Base-by-base conservation (phyloP, 2,113 vertebrate species). In the Prinia subflava region DNA sequence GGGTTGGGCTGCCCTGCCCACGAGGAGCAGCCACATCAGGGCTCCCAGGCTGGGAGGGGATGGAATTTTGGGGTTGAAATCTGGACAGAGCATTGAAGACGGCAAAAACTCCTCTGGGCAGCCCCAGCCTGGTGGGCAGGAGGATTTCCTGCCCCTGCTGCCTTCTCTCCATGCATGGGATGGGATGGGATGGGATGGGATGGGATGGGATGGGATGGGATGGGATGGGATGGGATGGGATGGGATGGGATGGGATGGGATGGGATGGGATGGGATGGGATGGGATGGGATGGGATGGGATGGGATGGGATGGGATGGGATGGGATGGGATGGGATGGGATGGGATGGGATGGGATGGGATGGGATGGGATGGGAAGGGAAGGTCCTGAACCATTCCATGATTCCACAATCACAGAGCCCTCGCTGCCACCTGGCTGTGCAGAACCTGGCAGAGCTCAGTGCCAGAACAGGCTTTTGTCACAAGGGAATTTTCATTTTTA, bases 1-100 rank as follows among this genome's bases (percentile, higher is more conserved):
- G 53, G 28, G 13, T 1, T 31, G 39, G 47, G 31, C 47, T 35
- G 76, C 12, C 3, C 33, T 46, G 22, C 22, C 64, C 78, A 33
- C 17, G 42, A 33, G 22, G 52, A 57, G n/a, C 52, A 22, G 63
- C 22, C 52, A 9, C 52, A 11, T 1, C 35, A 7, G 42, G 5
- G 50, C 12, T 31, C 25, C 33, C 41, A 46, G 77, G 16, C 50
- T 56, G 50, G 42, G 28, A 81, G 22, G 27, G 64, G 35, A 27
- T 22, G 55, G 53, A 30, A 14, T 3, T 23, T 50, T 19, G 31
- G 55, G 44, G 9, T 4, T 19, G 41, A 28, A 60, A 42, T 30
- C 37, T 50, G 46, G 24, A 1, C 35, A 28, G 55, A 50, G 0
- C 19, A 24, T 4, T 19, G 10, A 9, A 15, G 15, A 15, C 2